Base-by-base conservation (phyloP, 2,888 invertebrate species). In the Philopedon plagiatum region DNA sequence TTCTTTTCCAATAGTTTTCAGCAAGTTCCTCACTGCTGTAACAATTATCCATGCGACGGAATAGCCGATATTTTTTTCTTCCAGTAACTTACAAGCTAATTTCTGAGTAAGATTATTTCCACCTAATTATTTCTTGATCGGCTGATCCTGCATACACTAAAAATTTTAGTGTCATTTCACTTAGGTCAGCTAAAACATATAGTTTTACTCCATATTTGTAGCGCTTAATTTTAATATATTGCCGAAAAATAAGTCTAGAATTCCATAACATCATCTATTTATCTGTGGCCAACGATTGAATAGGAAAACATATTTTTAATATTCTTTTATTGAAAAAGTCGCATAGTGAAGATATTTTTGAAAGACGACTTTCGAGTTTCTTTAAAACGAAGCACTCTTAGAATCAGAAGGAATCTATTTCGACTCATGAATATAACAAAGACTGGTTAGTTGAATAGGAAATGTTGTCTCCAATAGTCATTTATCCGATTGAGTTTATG, bases 181-280 rank as follows among this genome's bases (percentile, higher is more conserved):
- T 77, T 19, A 82, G 80, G 69, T 84, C 81, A 7, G 80, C 77
- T 0, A 84, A 74, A 7, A 82, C 79, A 74, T 39, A 39, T 15
- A 39, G 39, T 39, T 39, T 39, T n/a, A 44, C 19, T 7, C 44
- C 19, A 44, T 80, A 80, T 69, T 84, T 82, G 5, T 81, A 58
- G 65, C 81, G 79, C 49, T 56, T 74, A 21, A 5, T 80, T 76
- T 44, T 7, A n/a, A 44, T 44, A 19, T 44, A 44, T 11, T 44
- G 8, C 1, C 19, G 9, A 9, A 44, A 44, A 19, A 8, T 44
- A 7, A 44, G 19, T 18, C 41, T 7, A 2, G 82, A 83, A 11
- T 81, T 26, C 75, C 75, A 77, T 19, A 73, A 41, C 4, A 78
- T 74, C 76, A 77, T 74, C 9, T 72, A 76, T 56, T 77, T 75